A percentile compares a stretch with the other conserved stretches of the same genome.
Evolutionary conservation across 2,888 invertebrate species (phyloP).

Genomic region (Archaeoteleia sp.): DNA sequence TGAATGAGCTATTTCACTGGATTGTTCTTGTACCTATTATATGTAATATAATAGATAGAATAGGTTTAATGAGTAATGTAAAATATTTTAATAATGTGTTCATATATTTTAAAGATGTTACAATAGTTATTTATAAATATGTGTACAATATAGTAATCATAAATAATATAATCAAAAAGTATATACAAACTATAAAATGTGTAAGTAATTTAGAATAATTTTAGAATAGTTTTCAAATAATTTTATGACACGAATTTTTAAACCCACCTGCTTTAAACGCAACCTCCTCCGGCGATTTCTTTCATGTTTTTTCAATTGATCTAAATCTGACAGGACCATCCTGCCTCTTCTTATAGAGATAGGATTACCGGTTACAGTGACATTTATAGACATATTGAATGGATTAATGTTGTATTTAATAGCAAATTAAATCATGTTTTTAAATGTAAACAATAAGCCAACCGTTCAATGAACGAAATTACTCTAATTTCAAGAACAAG

Average conservation of each 20-base stretch:
- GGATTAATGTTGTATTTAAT: background rate
- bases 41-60: background rate
- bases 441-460: no score
- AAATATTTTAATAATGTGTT: no score
- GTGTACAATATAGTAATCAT: no score
- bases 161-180: no score
- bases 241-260: background rate
- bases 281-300: constrained; percentile 78
- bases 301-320: constrained; percentile 77
- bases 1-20: constrained; percentile 78
- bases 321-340: constrained; percentile 76
- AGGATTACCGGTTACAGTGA: constrained; percentile 78
- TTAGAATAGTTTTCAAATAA: background rate
- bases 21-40: constrained; percentile 79
- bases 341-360: constrained; percentile 75
- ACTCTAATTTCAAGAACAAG: no score
- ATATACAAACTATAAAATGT: no score
- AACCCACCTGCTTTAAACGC: constrained; percentile 79
- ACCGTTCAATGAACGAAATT: no score
- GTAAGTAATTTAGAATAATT: constrained; percentile 1
- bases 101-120: no score
- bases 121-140: no score
- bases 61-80: background rate
- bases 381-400: constrained; percentile 79
- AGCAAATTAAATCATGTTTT: background rate